Evolutionary conservation across 1,140 invertebrate genomes (phyloP).

Genomic region (Bombus sylvicola): DNA sequence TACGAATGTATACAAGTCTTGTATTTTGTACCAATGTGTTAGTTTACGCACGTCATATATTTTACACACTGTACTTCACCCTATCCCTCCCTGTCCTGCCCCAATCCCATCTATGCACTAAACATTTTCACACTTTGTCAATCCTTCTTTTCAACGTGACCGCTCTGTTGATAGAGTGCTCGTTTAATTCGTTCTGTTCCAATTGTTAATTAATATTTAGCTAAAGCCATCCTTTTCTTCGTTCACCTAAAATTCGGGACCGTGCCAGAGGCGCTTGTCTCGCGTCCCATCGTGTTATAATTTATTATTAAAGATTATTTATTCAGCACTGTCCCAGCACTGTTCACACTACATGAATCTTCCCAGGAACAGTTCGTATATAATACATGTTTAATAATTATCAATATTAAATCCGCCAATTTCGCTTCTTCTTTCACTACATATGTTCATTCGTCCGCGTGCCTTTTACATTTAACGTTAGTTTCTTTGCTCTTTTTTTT

Average conservation of each 20-base stretch:
- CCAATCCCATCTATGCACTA: slow-evolving; percentile 27
- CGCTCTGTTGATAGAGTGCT: slow-evolving; percentile 39
- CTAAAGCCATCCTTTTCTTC: slow-evolving; percentile 59
- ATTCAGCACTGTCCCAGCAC: slow-evolving; percentile 50
- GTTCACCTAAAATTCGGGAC: slow-evolving; percentile 65
- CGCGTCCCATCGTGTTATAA: slow-evolving; percentile 60
- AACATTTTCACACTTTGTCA: slow-evolving; percentile 45
- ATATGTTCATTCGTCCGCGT: slow-evolving; percentile 18
- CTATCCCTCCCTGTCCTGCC: slow-evolving; percentile 20
- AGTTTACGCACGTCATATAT: slow-evolving; percentile 66
- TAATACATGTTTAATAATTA: slow-evolving; percentile 57
- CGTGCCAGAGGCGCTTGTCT: slow-evolving; percentile 21
- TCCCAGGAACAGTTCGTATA: slow-evolving; percentile 63
- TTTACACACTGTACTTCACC: slow-evolving; percentile 70
- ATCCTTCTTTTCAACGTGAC: slow-evolving; percentile 23
- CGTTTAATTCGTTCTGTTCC: slow-evolving; percentile 54
- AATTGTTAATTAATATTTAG: slow-evolving; percentile 67
- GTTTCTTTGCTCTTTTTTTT: slow-evolving; percentile 1
- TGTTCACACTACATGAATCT: slow-evolving; percentile 63
- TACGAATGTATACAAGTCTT: slow-evolving; percentile 73
- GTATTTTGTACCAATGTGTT: slow-evolving; percentile 70
- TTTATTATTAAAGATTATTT: slow-evolving; percentile 74
- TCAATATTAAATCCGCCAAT: slow-evolving; percentile 59
- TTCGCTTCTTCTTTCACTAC: slow-evolving; percentile 34
- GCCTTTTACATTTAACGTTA: neutral